phyloP scores from a whole-genome alignment of 2,888 invertebrate genomes.

The Cheilosia impressa region DNA sequence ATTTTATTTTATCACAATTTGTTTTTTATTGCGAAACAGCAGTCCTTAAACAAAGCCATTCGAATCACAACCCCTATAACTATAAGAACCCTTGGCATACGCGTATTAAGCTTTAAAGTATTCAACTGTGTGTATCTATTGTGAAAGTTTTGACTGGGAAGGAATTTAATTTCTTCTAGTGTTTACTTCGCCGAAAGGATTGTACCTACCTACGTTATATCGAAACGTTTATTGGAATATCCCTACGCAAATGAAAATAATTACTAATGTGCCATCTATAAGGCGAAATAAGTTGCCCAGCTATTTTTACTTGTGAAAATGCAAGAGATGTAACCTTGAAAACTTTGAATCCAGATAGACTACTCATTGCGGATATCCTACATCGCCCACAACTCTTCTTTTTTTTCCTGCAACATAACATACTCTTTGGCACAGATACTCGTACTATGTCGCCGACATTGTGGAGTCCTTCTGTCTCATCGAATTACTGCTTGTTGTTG shows the following conservation, averaged over 20 bases:
- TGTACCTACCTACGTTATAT: slow-evolving; percentile 1
- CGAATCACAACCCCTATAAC: background rate
- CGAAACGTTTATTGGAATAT: background rate
- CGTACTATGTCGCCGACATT: slow-evolving; percentile 48
- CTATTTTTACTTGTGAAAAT: slow-evolving; percentile 35
- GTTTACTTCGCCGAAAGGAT: slow-evolving; percentile 47
- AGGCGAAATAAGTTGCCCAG: background rate
- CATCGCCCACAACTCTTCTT: slow-evolving; percentile 28
- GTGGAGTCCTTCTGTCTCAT: slow-evolving; percentile 62
- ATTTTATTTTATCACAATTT: slow-evolving; percentile 22
- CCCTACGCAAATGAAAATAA: too few species aligned
- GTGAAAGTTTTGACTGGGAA: background rate
- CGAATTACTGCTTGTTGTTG: slow-evolving; percentile 43
- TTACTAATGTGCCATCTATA: background rate
- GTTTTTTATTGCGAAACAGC: slow-evolving; percentile 7
- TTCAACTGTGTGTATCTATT: background rate
- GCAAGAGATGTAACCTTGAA: slow-evolving; percentile 56
- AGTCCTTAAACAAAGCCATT: slow-evolving; percentile 9
- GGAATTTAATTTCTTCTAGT: slow-evolving; percentile 12
- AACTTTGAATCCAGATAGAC: slow-evolving; percentile 46
- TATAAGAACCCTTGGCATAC: background rate
- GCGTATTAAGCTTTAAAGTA: background rate
- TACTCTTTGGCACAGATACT: slow-evolving; percentile 42
- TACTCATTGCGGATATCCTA: slow-evolving; percentile 65
- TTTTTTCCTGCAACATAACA: slow-evolving; percentile 16